A percentile compares a stretch with the other conserved stretches of the same genome.
These are phyloP conservation scores for Stigmatopora argus DNA, from an alignment of 2,113 vertebrate genomes.

Conservation along the genomic window DNA sequence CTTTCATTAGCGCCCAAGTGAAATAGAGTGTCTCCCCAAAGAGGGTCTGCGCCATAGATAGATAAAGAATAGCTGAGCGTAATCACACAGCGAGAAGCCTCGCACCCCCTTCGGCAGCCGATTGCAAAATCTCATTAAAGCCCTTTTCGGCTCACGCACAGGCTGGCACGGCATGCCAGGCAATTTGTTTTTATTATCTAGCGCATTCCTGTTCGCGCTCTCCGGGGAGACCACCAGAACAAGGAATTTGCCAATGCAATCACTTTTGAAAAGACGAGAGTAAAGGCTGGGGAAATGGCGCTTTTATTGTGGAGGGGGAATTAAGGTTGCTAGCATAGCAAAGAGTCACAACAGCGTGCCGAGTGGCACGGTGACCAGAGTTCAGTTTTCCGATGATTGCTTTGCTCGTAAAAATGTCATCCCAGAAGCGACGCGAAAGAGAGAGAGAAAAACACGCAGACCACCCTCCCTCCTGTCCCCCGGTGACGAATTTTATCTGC, in stretches of 20 bases:
- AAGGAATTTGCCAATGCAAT: slow-evolving; percentile 36
- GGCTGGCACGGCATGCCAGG: slow-evolving; percentile 34
- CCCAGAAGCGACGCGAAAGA: neutral
- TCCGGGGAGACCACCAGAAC: slow-evolving; percentile 39
- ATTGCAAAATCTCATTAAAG: slow-evolving; percentile 47
- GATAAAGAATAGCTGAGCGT: slow-evolving; percentile 14
- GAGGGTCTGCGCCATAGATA: slow-evolving; percentile 15
- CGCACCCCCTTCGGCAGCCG: slow-evolving; percentile 4
- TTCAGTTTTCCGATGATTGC: neutral
- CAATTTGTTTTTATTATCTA: slow-evolving; percentile 46
- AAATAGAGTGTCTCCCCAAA: slow-evolving; percentile 14
- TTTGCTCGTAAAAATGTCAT: neutral
- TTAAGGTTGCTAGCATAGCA: neutral
- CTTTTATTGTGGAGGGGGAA: neutral
- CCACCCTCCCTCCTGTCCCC: neutral
- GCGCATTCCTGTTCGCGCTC: slow-evolving; percentile 37
- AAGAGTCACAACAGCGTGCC: neutral
- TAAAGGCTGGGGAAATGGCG: neutral
- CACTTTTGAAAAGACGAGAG: slow-evolving; percentile 23
- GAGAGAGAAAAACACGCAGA: neutral
- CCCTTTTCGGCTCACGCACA: slow-evolving; percentile 10
- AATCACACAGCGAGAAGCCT: slow-evolving; percentile 6
- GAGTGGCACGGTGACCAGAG: neutral
- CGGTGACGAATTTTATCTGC: neutral
- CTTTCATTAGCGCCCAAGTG: slow-evolving; percentile 12